Evolutionary conservation across 2,797 vertebrate genomes (phyloP).

Genomic region (Epinephelus awoara): DNA sequence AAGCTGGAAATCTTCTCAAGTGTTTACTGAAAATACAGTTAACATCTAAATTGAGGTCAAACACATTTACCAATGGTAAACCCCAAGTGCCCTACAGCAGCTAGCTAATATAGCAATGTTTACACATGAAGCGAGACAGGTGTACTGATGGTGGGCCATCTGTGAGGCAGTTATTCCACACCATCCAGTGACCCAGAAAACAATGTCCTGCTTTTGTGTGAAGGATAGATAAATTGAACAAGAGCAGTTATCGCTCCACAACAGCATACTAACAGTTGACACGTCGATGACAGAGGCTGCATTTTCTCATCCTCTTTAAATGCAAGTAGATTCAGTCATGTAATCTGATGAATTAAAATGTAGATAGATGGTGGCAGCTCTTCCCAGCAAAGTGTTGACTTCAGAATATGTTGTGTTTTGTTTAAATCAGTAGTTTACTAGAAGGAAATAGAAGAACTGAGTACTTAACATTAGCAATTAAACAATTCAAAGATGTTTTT

Average conservation of each 20-base stretch:
- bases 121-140: slow-evolving; percentile 50
- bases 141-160: slow-evolving; percentile 49
- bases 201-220: slow-evolving; percentile 40
- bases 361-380: background rate
- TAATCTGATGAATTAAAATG: background rate
- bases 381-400: background rate
- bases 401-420: slow-evolving; percentile 19
- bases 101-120: slow-evolving; percentile 34
- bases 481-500: background rate
- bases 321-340: background rate
- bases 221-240: slow-evolving; percentile 30
- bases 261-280: background rate
- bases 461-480: background rate
- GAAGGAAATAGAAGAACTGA: slow-evolving; percentile 6
- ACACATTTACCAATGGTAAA: slow-evolving; percentile 4
- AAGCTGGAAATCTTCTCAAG: background rate
- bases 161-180: slow-evolving; percentile 66
- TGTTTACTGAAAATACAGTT: slow-evolving; percentile 8
- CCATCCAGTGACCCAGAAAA: slow-evolving; percentile 62
- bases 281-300: background rate
- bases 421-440: slow-evolving; percentile 14
- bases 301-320: background rate
- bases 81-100: background rate
- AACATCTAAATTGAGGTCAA: slow-evolving; percentile 35
- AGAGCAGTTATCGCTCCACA: background rate